Conservation (phyloP, 2,888 invertebrate species). For the Ochropacha duplaris region DNA sequence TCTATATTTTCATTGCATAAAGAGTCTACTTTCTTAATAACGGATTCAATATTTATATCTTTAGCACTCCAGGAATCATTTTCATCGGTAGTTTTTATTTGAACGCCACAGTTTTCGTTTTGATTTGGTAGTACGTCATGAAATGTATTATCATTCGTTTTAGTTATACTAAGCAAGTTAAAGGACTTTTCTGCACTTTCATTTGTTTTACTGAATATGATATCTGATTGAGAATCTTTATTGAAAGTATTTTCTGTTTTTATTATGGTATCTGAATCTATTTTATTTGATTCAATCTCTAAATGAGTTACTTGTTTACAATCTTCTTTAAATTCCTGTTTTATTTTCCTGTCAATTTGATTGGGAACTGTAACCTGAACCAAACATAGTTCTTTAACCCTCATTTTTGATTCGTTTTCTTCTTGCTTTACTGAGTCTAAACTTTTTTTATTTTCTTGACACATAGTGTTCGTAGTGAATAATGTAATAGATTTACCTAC, state of each 20-base stretch:
- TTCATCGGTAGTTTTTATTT: constrained; percentile 84
- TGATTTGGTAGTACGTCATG: constrained; percentile 14
- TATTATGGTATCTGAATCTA: background rate
- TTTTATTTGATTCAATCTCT: background rate
- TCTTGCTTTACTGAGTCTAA: background rate
- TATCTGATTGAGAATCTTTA: constrained; percentile 9
- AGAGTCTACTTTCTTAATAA: constrained; percentile 90
- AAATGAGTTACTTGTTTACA: background rate
- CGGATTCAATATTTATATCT: constrained; percentile 91
- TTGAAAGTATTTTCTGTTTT: constrained; percentile 4
- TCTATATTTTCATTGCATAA: constrained; percentile 78
- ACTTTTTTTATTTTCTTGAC: constrained; percentile 25
- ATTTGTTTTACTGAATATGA: constrained; percentile 12
- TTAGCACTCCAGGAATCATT: constrained; percentile 91
- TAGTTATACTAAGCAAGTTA: constrained; percentile 7
- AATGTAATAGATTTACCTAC: constrained; percentile 64
- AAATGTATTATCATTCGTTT: constrained; percentile 12
- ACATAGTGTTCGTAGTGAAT: constrained; percentile 36
- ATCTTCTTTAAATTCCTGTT: background rate
- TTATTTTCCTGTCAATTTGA: background rate
- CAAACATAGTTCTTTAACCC: background rate
- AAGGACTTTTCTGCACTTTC: constrained; percentile 12
- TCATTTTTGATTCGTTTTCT: background rate
- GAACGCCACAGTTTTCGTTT: constrained; percentile 32
- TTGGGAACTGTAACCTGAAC: background rate